Conservation (phyloP, 2,888 invertebrate genomes). For the Campoplex nolae region DNA sequence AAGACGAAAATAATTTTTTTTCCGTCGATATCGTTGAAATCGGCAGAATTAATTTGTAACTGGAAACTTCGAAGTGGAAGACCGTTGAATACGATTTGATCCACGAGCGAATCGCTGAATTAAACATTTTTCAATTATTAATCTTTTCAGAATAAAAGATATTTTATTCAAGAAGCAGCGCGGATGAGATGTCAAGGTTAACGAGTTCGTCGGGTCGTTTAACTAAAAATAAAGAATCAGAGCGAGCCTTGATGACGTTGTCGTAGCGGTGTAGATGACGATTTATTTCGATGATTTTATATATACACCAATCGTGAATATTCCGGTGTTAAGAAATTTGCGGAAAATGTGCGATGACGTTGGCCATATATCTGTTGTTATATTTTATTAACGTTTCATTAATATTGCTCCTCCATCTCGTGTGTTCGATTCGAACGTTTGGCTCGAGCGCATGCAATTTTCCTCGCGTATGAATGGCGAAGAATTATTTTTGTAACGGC, state of each 20-base stretch:
- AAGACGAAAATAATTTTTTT: background rate
- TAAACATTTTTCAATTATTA: background rate
- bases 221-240: conserved; percentile 24
- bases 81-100: background rate
- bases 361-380: conserved; percentile 11
- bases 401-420: conserved; percentile 21
- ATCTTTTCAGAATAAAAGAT: background rate
- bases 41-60: background rate
- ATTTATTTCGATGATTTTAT: conserved; percentile 39
- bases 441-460: background rate
- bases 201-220: conserved; percentile 2
- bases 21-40: background rate
- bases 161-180: background rate
- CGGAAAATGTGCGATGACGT: conserved; percentile 37
- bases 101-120: background rate
- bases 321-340: conserved; percentile 11
- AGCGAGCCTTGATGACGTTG: conserved; percentile 18
- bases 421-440: background rate
- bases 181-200: conserved; percentile 6
- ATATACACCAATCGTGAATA: background rate
- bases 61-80: background rate
- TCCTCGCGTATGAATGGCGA: conserved; percentile 38
- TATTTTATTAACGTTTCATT: conserved; percentile 43
- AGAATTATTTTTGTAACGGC: conserved; percentile 48
- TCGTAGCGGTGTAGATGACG: background rate